A percentile compares a stretch with the other conserved stretches of the same genome.
Conservation (phyloP, 92 coral and sea anemone species). For the Epizoanthus rinbou region DNA sequence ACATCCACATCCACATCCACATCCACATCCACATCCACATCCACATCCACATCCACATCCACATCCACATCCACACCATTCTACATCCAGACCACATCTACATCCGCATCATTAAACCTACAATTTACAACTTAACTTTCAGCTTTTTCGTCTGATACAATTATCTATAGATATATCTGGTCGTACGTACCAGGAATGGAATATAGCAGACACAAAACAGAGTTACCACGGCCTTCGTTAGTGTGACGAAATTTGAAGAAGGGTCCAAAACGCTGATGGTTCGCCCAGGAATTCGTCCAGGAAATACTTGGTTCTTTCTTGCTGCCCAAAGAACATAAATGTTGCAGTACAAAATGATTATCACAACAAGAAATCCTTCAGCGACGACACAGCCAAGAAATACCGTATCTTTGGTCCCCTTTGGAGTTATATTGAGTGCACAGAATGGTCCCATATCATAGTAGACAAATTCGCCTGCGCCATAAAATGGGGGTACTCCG, state of each 20-base stretch:
- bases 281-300: neutral
- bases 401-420: conserved; percentile 38
- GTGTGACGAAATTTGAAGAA: conserved; percentile 27
- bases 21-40: too few relatives aligned
- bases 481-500: conserved; percentile 31
- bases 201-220: conserved; percentile 43
- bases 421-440: conserved; percentile 43
- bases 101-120: too few relatives aligned
- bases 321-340: conserved; percentile 3
- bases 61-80: too few relatives aligned
- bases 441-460: conserved; percentile 51
- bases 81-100: too few relatives aligned
- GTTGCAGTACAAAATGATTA: conserved; percentile 10
- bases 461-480: conserved; percentile 42
- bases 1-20: too few relatives aligned
- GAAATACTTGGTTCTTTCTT: neutral
- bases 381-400: conserved; percentile 36
- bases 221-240: conserved; percentile 43
- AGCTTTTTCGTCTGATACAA: neutral
- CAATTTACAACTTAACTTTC: too few relatives aligned
- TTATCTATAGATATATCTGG: neutral
- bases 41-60: too few relatives aligned
- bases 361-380: conserved; percentile 30
- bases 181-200: conserved; percentile 47
- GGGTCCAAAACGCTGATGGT: neutral